phyloP scores from a whole-genome alignment of 30 jellyfish, hydroid and myxozoan species.

The Sanderia malayensis region DNA sequence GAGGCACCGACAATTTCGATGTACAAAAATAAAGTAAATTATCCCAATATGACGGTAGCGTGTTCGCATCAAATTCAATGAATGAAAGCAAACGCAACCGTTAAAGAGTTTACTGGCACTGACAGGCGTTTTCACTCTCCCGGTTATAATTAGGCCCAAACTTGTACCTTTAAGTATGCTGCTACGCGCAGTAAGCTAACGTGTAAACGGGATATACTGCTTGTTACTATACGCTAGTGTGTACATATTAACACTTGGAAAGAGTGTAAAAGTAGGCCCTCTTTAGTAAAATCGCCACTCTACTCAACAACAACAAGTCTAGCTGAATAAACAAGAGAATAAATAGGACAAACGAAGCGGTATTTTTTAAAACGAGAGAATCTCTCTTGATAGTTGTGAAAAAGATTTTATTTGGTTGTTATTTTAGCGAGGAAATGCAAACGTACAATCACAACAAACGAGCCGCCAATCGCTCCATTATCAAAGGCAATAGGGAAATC shows the following conservation, averaged over 20 bases:
- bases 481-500: conserved; percentile 57
- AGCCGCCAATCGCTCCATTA: conserved; percentile 62
- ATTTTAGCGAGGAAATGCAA: conserved; percentile 78
- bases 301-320: not conserved
- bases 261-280: conserved; percentile 11
- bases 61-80: too few relatives aligned
- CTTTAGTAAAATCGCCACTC: too few relatives aligned
- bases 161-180: too few relatives aligned
- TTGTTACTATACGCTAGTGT: too few relatives aligned
- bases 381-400: conserved; percentile 67
- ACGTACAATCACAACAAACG: conserved; percentile 58
- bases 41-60: too few relatives aligned
- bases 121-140: too few relatives aligned
- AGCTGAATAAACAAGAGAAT: conserved; percentile 51
- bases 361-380: conserved; percentile 45
- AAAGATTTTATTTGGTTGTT: conserved; percentile 62
- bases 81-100: too few relatives aligned
- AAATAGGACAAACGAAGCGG: conserved; percentile 64
- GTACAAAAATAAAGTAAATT: conserved; percentile 35
- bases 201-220: too few relatives aligned
- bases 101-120: too few relatives aligned
- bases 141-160: too few relatives aligned
- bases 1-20: conserved; percentile 44
- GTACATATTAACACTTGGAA: too few relatives aligned
- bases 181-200: too few relatives aligned